A percentile compares a stretch with the other conserved stretches of the same genome.
phyloP scores from a whole-genome alignment of 2,888 invertebrate species.

The Melieria omissa region DNA sequence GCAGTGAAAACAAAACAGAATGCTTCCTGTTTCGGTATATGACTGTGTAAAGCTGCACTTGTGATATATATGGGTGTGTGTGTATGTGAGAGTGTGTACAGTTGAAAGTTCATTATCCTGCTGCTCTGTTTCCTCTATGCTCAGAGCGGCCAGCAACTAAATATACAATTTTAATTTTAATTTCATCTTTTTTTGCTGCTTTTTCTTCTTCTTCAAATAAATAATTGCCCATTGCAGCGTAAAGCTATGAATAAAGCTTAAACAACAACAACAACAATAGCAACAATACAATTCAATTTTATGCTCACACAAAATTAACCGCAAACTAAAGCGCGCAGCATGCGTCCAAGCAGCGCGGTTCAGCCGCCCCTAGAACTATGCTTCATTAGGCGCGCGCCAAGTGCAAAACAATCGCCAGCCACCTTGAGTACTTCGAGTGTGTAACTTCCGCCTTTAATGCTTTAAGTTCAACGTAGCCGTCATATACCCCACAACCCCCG shows the following conservation, averaged over 20 bases:
- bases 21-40: conserved; percentile 2
- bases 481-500: no score
- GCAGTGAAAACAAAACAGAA: background rate
- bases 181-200: no score
- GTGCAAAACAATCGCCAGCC: no score
- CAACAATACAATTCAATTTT: no score
- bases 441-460: no score
- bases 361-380: conserved; percentile 27
- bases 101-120: conserved; percentile 59
- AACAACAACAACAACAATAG: conserved; percentile 28
- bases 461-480: no score
- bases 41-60: no score
- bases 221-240: no score
- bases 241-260: background rate
- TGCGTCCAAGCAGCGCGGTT: background rate
- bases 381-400: conserved; percentile 12
- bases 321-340: conserved; percentile 52
- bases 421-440: no score
- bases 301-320: conserved; percentile 58
- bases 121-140: background rate
- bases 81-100: conserved; percentile 3
- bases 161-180: background rate
- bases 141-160: background rate
- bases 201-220: no score
- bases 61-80: background rate